These are phyloP conservation scores for Hyphantria cunea DNA, from an alignment of 1,140 invertebrate genomes.

Conservation along the genomic window DNA sequence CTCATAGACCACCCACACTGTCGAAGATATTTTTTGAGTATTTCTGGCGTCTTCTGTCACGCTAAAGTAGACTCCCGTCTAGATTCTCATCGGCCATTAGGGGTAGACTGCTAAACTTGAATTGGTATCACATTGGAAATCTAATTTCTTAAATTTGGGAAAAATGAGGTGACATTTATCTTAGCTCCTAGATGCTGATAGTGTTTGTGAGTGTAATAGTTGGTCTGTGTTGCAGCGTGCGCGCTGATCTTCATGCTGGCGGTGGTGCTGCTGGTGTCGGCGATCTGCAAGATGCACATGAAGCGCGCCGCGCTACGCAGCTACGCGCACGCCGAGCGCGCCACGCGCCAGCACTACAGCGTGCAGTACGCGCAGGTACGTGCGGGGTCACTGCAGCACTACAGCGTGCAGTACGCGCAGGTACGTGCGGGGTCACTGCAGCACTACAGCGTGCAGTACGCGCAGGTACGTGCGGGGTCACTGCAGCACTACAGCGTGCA, in stretches of 20 bases:
- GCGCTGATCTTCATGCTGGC: constrained; percentile 75
- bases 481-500: constrained; percentile 50
- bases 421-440: constrained; percentile 34
- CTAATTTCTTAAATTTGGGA: too few species aligned
- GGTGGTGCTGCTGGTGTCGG: constrained; percentile 68
- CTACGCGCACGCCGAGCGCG: constrained; percentile 54
- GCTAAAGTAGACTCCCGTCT: too few species aligned
- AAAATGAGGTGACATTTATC: too few species aligned
- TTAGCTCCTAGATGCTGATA: background rate
- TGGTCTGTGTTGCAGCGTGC: constrained; percentile 50
- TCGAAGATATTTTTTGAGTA: too few species aligned
- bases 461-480: constrained; percentile 40
- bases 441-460: constrained; percentile 52
- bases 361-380: constrained; percentile 47
- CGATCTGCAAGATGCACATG: constrained; percentile 76
- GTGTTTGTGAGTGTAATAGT: background rate
- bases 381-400: constrained; percentile 42
- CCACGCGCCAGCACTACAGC: constrained; percentile 50
- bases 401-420: constrained; percentile 49
- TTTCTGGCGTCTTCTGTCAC: too few species aligned
- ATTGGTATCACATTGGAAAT: too few species aligned
- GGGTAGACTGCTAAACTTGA: too few species aligned
- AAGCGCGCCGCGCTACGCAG: constrained; percentile 64
- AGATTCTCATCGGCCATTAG: too few species aligned
- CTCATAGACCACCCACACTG: too few species aligned